Base-by-base conservation (phyloP, 1,140 invertebrate species). In the Harlomillsia oculata region DNA sequence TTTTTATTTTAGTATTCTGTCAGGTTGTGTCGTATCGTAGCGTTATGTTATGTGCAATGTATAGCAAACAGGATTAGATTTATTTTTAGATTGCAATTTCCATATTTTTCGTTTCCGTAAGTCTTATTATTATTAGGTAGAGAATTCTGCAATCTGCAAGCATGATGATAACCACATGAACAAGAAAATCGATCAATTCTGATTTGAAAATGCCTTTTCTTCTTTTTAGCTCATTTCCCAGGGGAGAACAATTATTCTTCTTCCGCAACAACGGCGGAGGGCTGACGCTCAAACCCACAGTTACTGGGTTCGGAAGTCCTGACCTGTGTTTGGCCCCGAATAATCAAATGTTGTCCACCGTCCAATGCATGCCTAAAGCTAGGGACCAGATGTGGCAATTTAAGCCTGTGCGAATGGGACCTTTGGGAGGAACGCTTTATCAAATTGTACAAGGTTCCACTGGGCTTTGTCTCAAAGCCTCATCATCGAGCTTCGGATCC, bases 241-340 rank as follows among this genome's bases (percentile, higher is more conserved):
- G 32, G 14, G 45, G 40, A n/a, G 32, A 58, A 20, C 56, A 58
- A 36, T 43, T 58, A 30, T 58, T 52, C 40, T 36, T 45, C 37
- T 52, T 58, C 43, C 28, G 26, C 16, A 58, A 58, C 30, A 40
- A 30, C 18, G 46, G 46, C 25, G 56, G 56, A 21, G 49, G 44
- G 8, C 8, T 32, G 5, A 56, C 28, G 9, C 14, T 56, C 13
- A 56, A 56, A 32, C 43, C 53, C 6, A 32, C 25, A 29, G 49
- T 40, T n/a, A 3, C 9, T 14, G 49, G 56, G 9, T 32, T 50
- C 14, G 32, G 28, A 29, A 5, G 18, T 11, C 26, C 34, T 18
- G 56, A 58, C 39, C 28, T 29, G 16, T 58, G 49, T 34, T 8
- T 58, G 23, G 28, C 56, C 40, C 40, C 53, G 29, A 45, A 45